These are phyloP conservation scores for Otolemur crassicaudatus DNA, from an alignment of 2,797 vertebrate genomes.

Conservation along the genomic window DNA sequence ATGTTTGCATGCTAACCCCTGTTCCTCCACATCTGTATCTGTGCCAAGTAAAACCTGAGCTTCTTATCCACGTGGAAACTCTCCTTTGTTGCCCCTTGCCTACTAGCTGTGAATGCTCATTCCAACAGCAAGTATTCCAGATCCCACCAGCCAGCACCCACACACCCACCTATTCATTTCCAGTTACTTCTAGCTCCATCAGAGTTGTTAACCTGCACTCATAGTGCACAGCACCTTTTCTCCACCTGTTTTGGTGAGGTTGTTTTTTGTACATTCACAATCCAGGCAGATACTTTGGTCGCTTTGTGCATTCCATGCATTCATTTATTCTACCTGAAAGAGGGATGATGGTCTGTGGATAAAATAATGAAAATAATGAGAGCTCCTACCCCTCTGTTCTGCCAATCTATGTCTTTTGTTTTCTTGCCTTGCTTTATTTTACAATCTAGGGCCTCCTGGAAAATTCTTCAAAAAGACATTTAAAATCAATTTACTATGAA, in stretches of 20 bases:
- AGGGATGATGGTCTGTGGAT: neutral
- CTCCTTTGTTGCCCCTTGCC: neutral
- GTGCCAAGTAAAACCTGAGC: neutral
- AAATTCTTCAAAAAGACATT: neutral
- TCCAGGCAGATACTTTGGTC: neutral
- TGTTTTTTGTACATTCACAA: neutral
- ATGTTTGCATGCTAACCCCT: neutral
- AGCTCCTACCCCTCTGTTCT: neutral
- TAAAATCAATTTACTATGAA: neutral
- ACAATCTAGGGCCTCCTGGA: neutral
- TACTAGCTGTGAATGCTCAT: neutral
- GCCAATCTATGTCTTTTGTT: neutral
- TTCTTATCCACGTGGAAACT: neutral
- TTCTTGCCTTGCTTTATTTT: neutral
- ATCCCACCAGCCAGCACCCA: neutral
- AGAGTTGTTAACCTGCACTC: neutral
- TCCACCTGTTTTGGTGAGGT: neutral
- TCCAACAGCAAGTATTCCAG: neutral
- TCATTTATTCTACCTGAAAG: neutral
- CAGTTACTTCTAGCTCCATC: neutral
- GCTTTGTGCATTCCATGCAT: neutral
- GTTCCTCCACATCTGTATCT: neutral
- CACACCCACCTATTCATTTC: neutral
- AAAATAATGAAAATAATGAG: neutral
- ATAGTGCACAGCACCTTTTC: neutral